phyloP scores from a whole-genome alignment of 2,797 vertebrate genomes.

The Dryobates pubescens region DNA sequence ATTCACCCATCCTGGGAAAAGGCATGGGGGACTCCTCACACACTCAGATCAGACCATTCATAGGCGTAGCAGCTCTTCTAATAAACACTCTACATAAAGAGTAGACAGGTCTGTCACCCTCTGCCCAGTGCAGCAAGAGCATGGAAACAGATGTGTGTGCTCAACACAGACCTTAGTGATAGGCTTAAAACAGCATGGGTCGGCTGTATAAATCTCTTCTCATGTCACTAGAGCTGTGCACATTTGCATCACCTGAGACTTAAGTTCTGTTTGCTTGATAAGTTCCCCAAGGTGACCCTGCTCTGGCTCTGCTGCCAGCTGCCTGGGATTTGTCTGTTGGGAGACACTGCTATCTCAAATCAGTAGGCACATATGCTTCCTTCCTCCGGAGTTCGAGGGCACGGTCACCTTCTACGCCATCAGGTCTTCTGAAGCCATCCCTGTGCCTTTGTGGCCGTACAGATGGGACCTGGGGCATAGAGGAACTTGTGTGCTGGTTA shows the following conservation, averaged over 20 bases:
- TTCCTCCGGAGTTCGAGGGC: background rate
- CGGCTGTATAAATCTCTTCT: background rate
- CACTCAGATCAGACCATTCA: background rate
- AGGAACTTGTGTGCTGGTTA: background rate
- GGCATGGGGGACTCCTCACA: background rate
- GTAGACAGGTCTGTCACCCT: background rate
- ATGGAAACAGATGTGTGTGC: background rate
- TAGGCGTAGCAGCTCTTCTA: background rate
- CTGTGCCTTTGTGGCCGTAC: background rate
- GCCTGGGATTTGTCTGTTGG: background rate
- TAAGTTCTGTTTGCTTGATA: background rate
- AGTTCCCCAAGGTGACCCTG: background rate
- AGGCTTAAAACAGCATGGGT: rapidly evolving
- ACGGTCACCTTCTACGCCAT: background rate
- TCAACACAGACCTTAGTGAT: background rate
- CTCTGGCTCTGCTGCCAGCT: background rate
- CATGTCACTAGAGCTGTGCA: background rate
- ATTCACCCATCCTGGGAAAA: background rate
- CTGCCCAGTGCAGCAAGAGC: background rate
- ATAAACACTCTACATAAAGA: background rate
- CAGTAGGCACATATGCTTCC: rapidly evolving
- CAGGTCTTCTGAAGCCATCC: background rate
- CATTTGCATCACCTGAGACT: background rate
- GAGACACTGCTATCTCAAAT: background rate
- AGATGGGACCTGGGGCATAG: background rate